Evolutionary conservation across 2,797 vertebrate species (phyloP).

Genomic region (Amphiprion clarkii): DNA sequence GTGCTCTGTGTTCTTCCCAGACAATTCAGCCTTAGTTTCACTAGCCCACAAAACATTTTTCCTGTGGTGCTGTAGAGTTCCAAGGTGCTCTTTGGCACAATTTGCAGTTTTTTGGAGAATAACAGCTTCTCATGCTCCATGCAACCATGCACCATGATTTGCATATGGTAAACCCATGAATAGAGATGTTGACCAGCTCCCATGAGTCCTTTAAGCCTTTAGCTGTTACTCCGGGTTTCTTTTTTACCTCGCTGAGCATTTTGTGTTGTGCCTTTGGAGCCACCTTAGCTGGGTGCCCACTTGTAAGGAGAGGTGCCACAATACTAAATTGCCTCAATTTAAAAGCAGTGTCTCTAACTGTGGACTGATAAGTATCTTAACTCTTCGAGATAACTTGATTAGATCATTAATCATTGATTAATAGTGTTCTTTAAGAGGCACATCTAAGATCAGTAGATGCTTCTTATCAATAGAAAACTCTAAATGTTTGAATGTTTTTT

Average conservation of each 20-base stretch:
- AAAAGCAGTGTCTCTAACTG: conserved; percentile 8
- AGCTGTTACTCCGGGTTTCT: background rate
- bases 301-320: background rate
- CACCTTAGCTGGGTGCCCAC: conserved; percentile 8
- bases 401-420: background rate
- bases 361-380: conserved; percentile 13
- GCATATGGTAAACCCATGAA: no score
- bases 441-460: background rate
- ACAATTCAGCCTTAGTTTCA: no score
- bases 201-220: conserved; percentile 6
- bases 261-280: no score
- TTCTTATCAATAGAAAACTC: background rate
- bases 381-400: background rate
- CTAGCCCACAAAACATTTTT: no score
- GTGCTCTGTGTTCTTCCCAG: no score
- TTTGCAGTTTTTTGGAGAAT: no score
- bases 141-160: no score
- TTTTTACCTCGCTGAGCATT: no score
- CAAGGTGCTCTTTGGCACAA: no score
- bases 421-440: background rate
- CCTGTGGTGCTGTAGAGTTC: no score
- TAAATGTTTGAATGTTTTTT: background rate
- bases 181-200: background rate
- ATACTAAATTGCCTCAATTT: background rate
- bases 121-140: no score